Evolutionary conservation across 2,113 vertebrate genomes (phyloP).

Genomic region (Siniperca chuatsi): DNA sequence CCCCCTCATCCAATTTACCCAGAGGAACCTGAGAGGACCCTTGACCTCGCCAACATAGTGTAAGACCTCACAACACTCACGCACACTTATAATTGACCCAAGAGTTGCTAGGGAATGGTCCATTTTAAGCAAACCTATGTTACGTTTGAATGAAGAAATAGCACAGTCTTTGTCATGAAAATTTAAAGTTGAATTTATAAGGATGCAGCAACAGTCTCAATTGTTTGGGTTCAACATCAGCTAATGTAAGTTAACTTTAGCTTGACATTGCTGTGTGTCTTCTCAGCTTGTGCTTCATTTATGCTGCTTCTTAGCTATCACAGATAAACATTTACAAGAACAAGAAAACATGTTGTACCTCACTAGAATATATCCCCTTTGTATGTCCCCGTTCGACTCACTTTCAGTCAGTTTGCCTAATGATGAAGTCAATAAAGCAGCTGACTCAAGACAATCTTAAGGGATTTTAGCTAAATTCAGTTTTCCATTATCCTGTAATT

Average conservation of each 20-base stretch:
- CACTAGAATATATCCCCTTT: neutral
- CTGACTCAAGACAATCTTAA: neutral
- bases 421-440: neutral
- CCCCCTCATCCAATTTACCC: slow-evolving; percentile 91
- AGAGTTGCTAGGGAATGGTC: neutral
- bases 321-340: neutral
- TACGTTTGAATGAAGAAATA: neutral
- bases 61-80: slow-evolving; percentile 75
- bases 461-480: neutral
- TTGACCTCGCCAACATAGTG: slow-evolving; percentile 94
- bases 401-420: neutral
- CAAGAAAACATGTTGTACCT: neutral
- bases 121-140: neutral
- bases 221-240: neutral
- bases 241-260: neutral
- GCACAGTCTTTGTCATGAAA: too few species aligned
- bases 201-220: neutral
- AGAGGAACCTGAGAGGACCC: slow-evolving; percentile 93
- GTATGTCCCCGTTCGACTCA: neutral
- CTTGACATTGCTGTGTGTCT: neutral
- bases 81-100: neutral
- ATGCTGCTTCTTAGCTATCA: neutral
- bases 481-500: neutral
- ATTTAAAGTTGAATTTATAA: neutral
- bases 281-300: neutral